These are phyloP conservation scores for Leptopilina drosophilae DNA, from an alignment of 2,888 invertebrate species.

Conservation along the genomic window DNA sequence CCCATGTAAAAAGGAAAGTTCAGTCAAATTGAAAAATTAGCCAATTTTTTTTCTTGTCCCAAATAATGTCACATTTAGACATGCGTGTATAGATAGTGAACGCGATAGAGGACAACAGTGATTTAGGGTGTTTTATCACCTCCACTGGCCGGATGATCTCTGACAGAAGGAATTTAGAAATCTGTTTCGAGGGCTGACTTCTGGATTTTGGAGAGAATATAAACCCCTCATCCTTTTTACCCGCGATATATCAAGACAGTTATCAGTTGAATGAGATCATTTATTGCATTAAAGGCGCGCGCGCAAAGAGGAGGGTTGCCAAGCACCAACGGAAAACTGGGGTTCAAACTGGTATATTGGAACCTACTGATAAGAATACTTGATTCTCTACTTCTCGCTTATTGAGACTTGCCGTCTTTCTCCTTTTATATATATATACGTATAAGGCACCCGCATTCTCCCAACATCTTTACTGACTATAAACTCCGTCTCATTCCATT, in stretches of 20 bases:
- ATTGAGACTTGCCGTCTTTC: not conserved
- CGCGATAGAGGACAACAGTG: constrained; percentile 12
- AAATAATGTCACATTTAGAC: constrained; percentile 4
- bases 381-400: constrained; percentile 45
- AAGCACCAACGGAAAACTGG: constrained; percentile 61
- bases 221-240: constrained; percentile 33
- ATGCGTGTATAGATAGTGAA: constrained; percentile 8
- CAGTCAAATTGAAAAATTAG: constrained; percentile 25
- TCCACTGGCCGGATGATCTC: constrained; percentile 41
- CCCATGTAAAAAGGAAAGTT: not conserved
- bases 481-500: not conserved
- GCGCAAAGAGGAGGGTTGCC: constrained; percentile 49
- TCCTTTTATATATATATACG: not conserved
- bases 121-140: constrained; percentile 29
- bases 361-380: constrained; percentile 69
- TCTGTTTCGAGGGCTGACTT: constrained; percentile 42
- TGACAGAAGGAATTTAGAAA: constrained; percentile 32
- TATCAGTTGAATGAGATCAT: constrained; percentile 73
- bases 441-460: constrained; percentile 40
- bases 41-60: constrained; percentile 32
- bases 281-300: constrained; percentile 69
- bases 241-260: constrained; percentile 71
- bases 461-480: constrained; percentile 26
- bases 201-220: constrained; percentile 29
- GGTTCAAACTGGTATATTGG: constrained; percentile 66